Evolutionary conservation across 1,140 invertebrate species (phyloP), one percentile per base, ranked within the genome.

Genomic region (Drosophila nasuta): DNA sequence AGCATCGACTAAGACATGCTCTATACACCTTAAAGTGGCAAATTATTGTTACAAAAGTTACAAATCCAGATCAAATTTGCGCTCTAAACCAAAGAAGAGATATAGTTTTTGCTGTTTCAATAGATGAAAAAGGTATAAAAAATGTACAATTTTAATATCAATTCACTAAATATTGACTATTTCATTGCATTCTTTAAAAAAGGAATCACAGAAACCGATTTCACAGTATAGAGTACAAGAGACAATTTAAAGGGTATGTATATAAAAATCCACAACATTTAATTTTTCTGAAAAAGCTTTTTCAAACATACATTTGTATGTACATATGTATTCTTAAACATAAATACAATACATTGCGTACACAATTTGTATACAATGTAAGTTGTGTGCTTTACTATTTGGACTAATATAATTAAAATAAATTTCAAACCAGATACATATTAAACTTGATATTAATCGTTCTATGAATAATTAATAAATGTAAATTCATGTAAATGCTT

Each of bases 231-330:
- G 1, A 38, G 48, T 25, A 13, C 38, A 13, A 3, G 8, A 13
- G n/a, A 58, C 10, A 35, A 5, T 17, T 43, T 43, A 43, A 5
- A 74, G 65, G 20, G 71, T 74, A 60, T 51, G 5, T 13, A 28
- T 43, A 65, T 48, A n/a, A 62, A n/a, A 66, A 57, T 56, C 3
- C 43, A 49, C 45, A 6, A 49, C 41, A 13, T 49, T 62, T n/a
- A 62, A 72, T 57, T 57, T 54, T 69, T 77, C n/a, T 41, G 70
- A 81, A 73, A 66, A 68, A 77, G 70, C 62, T 85, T 78, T 54
- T 77, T 35, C 64, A 48, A 46, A 17, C 38, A 51, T 45, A 46
- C 15, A 28, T 48, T 28, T 11, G 20, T 33, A 33, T 33, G 30
- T 33, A 13, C 13, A 13, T 13, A 33, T 33, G 30, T 25, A 25